Evolutionary conservation across 1,140 invertebrate species (phyloP).

Genomic region (Mamestra configurata): DNA sequence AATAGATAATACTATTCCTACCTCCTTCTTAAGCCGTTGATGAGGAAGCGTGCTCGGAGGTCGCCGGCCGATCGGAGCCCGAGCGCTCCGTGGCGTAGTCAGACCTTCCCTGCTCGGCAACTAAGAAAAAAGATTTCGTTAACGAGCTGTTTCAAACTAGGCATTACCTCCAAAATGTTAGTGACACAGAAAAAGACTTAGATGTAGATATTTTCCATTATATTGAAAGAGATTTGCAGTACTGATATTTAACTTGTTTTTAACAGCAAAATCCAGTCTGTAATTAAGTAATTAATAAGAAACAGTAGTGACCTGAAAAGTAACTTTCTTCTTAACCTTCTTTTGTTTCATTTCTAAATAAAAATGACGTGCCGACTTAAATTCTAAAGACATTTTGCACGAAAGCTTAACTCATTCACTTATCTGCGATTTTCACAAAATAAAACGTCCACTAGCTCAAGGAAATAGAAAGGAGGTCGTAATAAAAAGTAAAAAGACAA

Average conservation of each 20-base stretch:
- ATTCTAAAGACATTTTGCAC: constrained; percentile 73
- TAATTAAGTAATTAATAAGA: background rate
- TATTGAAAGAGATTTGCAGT: background rate
- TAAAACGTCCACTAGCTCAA: constrained; percentile 53
- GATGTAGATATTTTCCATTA: background rate
- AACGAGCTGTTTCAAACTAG: too few relatives aligned
- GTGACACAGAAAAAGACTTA: background rate
- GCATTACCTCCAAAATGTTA: background rate
- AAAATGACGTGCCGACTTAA: constrained; percentile 68
- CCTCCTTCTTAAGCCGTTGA: constrained; percentile 81
- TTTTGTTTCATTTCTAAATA: constrained; percentile 77
- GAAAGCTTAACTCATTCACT: constrained; percentile 48
- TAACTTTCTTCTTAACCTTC: constrained; percentile 78
- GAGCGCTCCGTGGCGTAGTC: constrained; percentile 80
- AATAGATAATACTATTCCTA: too few relatives aligned
- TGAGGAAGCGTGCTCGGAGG: constrained; percentile 73
- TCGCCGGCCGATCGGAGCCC: constrained; percentile 76
- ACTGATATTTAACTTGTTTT: too few relatives aligned
- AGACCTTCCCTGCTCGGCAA: constrained; percentile 81
- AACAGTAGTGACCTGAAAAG: constrained; percentile 69
- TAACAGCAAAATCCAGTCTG: background rate
- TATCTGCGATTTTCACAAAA: constrained; percentile 56
- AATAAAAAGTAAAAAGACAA: constrained; percentile 59
- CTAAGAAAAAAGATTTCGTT: constrained; percentile 55
- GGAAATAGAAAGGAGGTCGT: constrained; percentile 60